phyloP scores from a whole-genome alignment of 1,140 invertebrate species.

The Maniola jurtina region DNA sequence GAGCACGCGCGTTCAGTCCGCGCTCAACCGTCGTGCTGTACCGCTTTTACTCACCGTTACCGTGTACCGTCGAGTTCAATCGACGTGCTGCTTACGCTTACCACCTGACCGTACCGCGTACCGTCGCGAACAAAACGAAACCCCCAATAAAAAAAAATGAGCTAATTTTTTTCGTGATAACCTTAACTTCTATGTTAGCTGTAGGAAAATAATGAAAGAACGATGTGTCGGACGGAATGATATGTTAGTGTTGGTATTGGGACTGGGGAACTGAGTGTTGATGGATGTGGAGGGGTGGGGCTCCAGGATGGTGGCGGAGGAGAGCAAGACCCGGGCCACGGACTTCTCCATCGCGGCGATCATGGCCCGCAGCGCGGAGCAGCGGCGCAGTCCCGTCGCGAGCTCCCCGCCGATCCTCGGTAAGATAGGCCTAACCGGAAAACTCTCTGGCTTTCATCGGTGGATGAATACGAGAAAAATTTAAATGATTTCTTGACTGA shows the following conservation, averaged over 20 bases:
- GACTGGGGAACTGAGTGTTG: constrained; percentile 50
- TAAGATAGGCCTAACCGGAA: constrained; percentile 58
- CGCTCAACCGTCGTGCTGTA: constrained; percentile 61
- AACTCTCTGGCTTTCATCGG: neutral
- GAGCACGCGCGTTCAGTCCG: constrained; percentile 52
- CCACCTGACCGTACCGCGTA: neutral
- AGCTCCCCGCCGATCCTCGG: constrained; percentile 60
- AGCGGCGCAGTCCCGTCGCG: constrained; percentile 75
- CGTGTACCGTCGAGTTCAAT: neutral
- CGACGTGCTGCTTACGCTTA: neutral
- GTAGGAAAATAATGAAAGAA: constrained; percentile 18
- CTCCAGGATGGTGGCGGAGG: constrained; percentile 79
- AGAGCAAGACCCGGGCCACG: constrained; percentile 82
- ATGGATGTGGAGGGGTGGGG: constrained; percentile 76
- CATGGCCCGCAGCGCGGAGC: constrained; percentile 87
- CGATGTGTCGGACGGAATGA: constrained; percentile 60
- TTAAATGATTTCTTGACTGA: too few relatives aligned
- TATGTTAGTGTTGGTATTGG: constrained; percentile 38
- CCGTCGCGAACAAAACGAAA: neutral
- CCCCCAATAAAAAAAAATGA: constrained; percentile 12
- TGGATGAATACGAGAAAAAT: too few relatives aligned
- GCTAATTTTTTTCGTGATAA: constrained; percentile 10
- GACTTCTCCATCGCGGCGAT: constrained; percentile 97
- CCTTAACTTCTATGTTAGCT: neutral
- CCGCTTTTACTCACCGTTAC: constrained; percentile 33